A percentile compares a stretch with the other conserved stretches of the same genome.
Conservation (phyloP, 2,113 vertebrate species). For the Marmota flaviventris region DNA sequence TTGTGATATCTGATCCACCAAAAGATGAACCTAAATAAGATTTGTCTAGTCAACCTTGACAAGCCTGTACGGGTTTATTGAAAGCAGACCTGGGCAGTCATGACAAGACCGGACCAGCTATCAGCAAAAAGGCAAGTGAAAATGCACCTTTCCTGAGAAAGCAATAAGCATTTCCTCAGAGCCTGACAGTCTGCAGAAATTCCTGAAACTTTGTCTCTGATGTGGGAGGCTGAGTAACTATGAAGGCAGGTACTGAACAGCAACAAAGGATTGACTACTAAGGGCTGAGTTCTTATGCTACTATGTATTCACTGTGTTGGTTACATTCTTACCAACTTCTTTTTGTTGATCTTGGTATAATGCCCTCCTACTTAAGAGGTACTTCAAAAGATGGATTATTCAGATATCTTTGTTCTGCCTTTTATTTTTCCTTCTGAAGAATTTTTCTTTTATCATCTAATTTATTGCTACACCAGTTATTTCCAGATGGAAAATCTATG, state of each 20-base stretch:
- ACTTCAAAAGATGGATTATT: slow-evolving; percentile 68
- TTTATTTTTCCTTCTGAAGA: slow-evolving; percentile 64
- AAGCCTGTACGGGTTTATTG: slow-evolving; percentile 18
- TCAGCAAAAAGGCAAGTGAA: slow-evolving; percentile 38
- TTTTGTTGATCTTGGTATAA: slow-evolving; percentile 64
- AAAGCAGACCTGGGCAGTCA: slow-evolving; percentile 41
- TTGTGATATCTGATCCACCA: slow-evolving; percentile 62
- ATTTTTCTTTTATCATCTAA: slow-evolving; percentile 45
- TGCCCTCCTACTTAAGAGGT: slow-evolving; percentile 43
- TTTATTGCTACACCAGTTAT: slow-evolving; percentile 36
- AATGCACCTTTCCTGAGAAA: slow-evolving; percentile 40
- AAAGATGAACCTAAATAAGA: slow-evolving; percentile 48
- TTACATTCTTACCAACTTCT: slow-evolving; percentile 58
- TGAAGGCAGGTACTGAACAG: neutral
- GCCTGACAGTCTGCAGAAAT: neutral
- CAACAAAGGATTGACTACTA: neutral
- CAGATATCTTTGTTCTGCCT: slow-evolving; percentile 49
- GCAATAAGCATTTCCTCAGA: slow-evolving; percentile 46
- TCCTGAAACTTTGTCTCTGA: neutral
- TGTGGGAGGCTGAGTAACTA: neutral
- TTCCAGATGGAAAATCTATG: slow-evolving; percentile 18
- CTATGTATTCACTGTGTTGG: slow-evolving; percentile 35
- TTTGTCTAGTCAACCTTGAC: slow-evolving; percentile 55
- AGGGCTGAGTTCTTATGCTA: slow-evolving; percentile 8
- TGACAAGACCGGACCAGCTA: slow-evolving; percentile 26